Conservation (phyloP, 2,888 invertebrate genomes). For the Coleophora flavipennella region DNA sequence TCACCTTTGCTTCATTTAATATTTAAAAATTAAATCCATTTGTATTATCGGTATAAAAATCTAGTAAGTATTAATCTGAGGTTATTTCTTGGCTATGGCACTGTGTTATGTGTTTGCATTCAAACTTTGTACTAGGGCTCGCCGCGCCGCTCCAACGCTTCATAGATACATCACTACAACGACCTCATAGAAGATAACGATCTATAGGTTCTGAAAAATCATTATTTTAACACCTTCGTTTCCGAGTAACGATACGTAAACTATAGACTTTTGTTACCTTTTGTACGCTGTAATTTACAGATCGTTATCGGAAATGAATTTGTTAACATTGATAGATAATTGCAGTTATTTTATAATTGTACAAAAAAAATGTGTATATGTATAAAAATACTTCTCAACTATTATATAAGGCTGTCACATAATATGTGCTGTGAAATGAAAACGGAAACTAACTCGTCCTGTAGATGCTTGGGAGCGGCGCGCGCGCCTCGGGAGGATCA, state of each 20-base stretch:
- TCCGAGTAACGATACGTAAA: too few species aligned
- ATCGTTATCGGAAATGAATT: too few species aligned
- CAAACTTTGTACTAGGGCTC: conserved; percentile 56
- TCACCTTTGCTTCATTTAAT: conserved; percentile 60
- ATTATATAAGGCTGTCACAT: conserved; percentile 61
- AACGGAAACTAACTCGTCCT: conserved; percentile 49
- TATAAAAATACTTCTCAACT: conserved; percentile 70
- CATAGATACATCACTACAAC: conserved; percentile 14
- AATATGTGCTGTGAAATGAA: conserved; percentile 22
- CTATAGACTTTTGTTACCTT: too few species aligned
- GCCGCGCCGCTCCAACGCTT: conserved; percentile 36
- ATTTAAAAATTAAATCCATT: conserved; percentile 74
- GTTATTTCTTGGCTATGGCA: conserved; percentile 68
- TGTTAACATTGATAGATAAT: too few species aligned
- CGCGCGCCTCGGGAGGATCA: conserved; percentile 52
- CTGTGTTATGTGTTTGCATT: conserved; percentile 57
- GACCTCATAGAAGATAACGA: not conserved
- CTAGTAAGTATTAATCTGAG: conserved; percentile 72
- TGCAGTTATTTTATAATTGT: conserved; percentile 8
- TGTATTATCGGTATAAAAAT: conserved; percentile 70
- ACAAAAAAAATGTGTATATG: conserved; percentile 19
- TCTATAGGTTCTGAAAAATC: too few species aligned
- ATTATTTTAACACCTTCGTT: too few species aligned
- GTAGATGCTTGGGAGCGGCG: conserved; percentile 33
- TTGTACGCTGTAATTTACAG: too few species aligned